Evolutionary conservation across 2,113 vertebrate species (phyloP).

Genomic region (Desmodus rotundus): DNA sequence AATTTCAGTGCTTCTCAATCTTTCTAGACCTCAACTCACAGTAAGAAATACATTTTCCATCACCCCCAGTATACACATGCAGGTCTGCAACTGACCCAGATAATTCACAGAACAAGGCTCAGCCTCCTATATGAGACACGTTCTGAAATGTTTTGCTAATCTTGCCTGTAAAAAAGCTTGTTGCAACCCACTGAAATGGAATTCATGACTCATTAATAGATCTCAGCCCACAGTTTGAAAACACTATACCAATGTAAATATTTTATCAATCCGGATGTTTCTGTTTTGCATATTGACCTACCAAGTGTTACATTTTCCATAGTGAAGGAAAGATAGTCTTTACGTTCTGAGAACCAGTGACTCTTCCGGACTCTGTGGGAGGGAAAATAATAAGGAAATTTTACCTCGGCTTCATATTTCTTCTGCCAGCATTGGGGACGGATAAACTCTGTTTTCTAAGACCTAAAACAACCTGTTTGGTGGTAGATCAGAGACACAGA

Average conservation of each 20-base stretch:
- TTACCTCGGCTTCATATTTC: background rate
- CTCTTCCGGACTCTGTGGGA: background rate
- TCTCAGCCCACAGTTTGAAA: background rate
- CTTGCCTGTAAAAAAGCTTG: background rate
- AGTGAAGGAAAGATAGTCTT: background rate
- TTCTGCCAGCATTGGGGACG: fast-evolving
- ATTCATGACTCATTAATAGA: background rate
- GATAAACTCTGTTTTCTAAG: background rate
- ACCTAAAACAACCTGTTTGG: background rate
- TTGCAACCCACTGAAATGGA: background rate
- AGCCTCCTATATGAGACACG: background rate
- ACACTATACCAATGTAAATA: background rate
- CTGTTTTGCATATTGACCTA: background rate
- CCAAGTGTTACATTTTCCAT: fast-evolving
- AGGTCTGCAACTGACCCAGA: background rate
- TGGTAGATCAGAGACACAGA: background rate
- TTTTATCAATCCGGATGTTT: background rate
- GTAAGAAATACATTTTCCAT: background rate
- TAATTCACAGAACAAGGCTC: background rate
- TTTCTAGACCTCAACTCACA: background rate
- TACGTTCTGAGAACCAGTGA: background rate
- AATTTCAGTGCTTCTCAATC: background rate
- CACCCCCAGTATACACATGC: background rate
- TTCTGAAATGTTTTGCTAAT: background rate
- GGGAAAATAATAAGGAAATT: background rate